Evolutionary conservation across 2,113 vertebrate genomes (phyloP).

Genomic region (Channa maculata): DNA sequence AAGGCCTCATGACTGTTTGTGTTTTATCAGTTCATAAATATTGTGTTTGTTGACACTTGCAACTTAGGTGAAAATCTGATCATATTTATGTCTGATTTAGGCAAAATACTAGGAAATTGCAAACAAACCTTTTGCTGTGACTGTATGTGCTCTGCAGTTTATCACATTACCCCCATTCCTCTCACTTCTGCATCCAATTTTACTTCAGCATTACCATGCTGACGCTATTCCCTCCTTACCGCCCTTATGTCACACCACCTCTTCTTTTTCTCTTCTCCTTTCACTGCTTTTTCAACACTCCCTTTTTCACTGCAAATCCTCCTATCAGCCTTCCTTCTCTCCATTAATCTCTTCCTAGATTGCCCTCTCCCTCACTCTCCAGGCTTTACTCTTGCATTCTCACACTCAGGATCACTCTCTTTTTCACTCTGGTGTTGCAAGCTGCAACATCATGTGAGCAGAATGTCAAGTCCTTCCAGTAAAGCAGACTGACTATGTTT

Average conservation of each 20-base stretch:
- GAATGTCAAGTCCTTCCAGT: conserved; percentile 70
- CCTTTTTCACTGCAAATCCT: conserved; percentile 21
- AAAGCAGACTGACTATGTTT: conserved; percentile 45
- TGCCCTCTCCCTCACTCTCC: conserved; percentile 10
- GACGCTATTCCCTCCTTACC: conserved; percentile 17
- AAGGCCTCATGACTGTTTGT: too few relatives aligned
- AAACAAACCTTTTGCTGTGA: too few relatives aligned
- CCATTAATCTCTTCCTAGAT: conserved; percentile 21
- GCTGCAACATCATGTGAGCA: conserved; percentile 74
- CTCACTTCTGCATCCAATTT: conserved; percentile 62
- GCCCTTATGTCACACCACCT: conserved; percentile 37
- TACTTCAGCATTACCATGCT: conserved; percentile 44
- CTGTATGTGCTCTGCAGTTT: conserved; percentile 6
- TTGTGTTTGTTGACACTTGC: too few relatives aligned
- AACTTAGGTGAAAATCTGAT: too few relatives aligned
- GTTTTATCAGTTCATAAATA: too few relatives aligned
- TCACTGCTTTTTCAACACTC: conserved; percentile 5
- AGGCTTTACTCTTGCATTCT: conserved; percentile 24
- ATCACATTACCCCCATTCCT: conserved; percentile 8
- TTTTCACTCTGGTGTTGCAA: conserved; percentile 38
- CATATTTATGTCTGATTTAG: too few relatives aligned
- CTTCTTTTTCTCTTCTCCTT: conserved; percentile 12
- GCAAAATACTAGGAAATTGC: too few relatives aligned
- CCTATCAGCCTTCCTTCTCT: conserved; percentile 26
- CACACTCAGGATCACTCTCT: background rate